phyloP scores from a whole-genome alignment of 1,140 invertebrate genomes.

The Melitaea cinxia region DNA sequence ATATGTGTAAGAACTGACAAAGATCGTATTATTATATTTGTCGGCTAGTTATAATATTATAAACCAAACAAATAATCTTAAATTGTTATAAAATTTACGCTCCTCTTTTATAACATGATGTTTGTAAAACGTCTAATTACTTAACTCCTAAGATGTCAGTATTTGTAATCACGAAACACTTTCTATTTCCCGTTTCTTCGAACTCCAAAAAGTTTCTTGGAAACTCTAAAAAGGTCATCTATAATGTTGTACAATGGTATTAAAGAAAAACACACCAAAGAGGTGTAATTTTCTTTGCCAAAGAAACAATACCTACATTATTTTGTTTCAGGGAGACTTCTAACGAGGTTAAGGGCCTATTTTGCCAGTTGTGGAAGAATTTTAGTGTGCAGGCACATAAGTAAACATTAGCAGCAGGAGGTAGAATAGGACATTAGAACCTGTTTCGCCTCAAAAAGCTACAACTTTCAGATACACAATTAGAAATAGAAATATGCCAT shows the following conservation, averaged over 20 bases:
- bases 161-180: background rate
- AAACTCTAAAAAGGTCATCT: slow-evolving; percentile 19
- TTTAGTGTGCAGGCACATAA: no score
- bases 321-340: slow-evolving; percentile 7
- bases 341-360: background rate
- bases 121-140: background rate
- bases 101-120: background rate
- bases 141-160: background rate
- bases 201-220: slow-evolving; percentile 10
- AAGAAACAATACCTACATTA: slow-evolving; percentile 13
- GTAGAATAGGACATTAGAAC: no score
- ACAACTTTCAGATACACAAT: no score
- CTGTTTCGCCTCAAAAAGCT: no score
- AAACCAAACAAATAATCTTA: no score
- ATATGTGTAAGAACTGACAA: no score
- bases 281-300: background rate
- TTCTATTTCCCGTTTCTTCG: background rate
- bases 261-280: slow-evolving; percentile 12
- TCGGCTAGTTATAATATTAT: no score
- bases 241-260: slow-evolving; percentile 11
- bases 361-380: background rate
- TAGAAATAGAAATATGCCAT: no score
- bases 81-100: no score
- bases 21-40: no score
- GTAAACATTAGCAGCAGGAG: no score